Conservation (phyloP, 2,113 vertebrate species). For the Eonycteris spelaea region DNA sequence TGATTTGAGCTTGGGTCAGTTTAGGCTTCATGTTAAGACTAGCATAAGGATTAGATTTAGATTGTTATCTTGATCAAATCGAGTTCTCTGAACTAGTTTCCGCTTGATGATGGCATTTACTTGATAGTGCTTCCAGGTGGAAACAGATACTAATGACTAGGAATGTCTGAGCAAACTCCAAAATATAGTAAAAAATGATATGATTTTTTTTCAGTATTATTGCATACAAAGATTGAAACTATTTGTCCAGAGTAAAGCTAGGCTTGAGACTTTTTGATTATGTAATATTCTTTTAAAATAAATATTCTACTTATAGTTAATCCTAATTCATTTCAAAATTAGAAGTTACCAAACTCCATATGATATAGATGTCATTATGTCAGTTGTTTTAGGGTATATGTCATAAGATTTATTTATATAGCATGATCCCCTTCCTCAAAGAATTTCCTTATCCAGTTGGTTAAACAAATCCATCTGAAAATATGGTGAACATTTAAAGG, state of each 20-base stretch:
- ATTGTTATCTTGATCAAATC: neutral
- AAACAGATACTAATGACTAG: neutral
- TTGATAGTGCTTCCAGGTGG: neutral
- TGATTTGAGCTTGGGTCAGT: neutral
- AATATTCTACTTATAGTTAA: neutral
- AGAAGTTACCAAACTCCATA: neutral
- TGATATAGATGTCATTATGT: neutral
- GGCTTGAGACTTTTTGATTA: neutral
- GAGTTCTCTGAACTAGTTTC: neutral
- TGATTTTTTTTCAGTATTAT: neutral
- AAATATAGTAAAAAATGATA: neutral
- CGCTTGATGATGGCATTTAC: neutral
- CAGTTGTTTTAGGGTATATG: neutral
- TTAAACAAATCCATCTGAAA: neutral
- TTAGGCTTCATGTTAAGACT: neutral
- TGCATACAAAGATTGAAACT: neutral
- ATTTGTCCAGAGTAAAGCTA: neutral
- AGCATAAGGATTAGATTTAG: neutral
- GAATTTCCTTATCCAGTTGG: neutral
- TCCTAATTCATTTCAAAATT: neutral
- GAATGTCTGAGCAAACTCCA: neutral
- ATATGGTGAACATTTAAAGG: neutral
- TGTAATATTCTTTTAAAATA: neutral
- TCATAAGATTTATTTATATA: neutral
- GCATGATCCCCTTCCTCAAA: neutral